Evolutionary conservation across 2,797 vertebrate species (phyloP).

Genomic region (Platyrinchus mystaceus): DNA sequence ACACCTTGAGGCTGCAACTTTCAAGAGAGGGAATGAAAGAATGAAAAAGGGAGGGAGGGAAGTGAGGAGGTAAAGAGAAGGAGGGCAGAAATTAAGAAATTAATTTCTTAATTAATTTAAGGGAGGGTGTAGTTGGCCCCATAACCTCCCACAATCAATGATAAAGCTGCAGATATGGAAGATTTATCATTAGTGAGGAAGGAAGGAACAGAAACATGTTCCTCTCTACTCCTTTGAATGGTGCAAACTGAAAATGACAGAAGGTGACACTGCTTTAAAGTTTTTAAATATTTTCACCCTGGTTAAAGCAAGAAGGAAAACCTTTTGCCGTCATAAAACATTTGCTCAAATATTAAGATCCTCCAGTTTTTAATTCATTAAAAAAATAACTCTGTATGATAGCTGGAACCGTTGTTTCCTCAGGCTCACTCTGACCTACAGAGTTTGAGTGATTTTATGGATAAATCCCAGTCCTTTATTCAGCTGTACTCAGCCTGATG

Average conservation of each 20-base stretch:
- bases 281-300: neutral
- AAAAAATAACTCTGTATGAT: neutral
- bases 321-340: accelerated
- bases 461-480: neutral
- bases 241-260: neutral
- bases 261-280: neutral
- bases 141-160: neutral
- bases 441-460: neutral
- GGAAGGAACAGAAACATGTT: neutral
- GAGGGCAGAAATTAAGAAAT: neutral
- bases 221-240: accelerated
- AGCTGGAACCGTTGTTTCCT: neutral
- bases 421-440: neutral
- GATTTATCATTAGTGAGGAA: neutral
- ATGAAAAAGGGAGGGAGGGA: neutral
- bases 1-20: neutral
- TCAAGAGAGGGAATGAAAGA: neutral
- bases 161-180: neutral
- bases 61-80: neutral
- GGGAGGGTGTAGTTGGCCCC: neutral
- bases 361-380: neutral
- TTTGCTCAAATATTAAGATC: neutral
- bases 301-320: neutral
- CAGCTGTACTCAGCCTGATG: neutral
- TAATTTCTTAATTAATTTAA: too few species aligned